Conservation (phyloP, 2,113 vertebrate species). For the Odocoileus virginianus region DNA sequence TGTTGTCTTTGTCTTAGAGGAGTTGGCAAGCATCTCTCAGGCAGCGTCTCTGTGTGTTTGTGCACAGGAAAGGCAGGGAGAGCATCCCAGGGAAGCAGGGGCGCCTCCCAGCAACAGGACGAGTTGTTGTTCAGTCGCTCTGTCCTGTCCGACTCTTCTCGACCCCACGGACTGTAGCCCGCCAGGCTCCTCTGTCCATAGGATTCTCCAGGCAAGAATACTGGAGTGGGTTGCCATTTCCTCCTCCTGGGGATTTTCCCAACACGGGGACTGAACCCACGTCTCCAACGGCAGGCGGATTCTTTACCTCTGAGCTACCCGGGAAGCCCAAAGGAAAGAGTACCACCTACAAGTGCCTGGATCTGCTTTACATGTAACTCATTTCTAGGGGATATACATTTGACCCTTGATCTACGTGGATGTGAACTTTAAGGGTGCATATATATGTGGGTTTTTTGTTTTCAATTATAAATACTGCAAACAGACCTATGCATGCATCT, state of each 20-base stretch:
- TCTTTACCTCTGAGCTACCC: neutral
- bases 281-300: neutral
- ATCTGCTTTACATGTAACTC: neutral
- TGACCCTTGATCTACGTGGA: neutral
- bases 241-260: neutral
- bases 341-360: neutral
- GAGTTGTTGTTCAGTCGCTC: accelerated
- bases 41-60: neutral
- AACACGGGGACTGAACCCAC: neutral
- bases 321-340: neutral
- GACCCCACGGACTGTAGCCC: neutral
- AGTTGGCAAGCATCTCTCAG: neutral
- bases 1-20: neutral
- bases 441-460: neutral
- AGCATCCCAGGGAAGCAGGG: neutral
- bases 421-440: neutral
- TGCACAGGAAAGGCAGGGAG: accelerated
- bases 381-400: neutral
- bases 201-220: neutral
- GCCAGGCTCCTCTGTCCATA: neutral
- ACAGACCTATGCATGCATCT: neutral
- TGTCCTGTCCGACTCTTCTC: accelerated
- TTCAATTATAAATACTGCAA: neutral
- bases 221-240: neutral
- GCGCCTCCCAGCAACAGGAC: accelerated